A percentile compares a stretch with the other conserved stretches of the same genome.
Evolutionary conservation across 2,888 invertebrate genomes (phyloP).

Genomic region (Caenorhabditis panamensis): DNA sequence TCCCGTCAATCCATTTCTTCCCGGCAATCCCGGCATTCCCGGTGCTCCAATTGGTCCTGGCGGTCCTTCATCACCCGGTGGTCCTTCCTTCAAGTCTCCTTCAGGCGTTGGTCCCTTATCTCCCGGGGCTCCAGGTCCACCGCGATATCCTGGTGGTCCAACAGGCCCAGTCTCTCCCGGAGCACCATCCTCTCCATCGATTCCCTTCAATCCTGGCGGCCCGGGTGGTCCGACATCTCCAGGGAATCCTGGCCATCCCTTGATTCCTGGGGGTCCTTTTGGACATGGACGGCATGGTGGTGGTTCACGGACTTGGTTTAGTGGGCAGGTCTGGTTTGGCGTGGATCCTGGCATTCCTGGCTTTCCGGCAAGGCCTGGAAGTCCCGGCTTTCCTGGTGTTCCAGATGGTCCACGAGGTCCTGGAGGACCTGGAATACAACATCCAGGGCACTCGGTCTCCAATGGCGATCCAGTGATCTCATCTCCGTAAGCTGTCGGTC

Average conservation of each 20-base stretch:
- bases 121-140: conserved; percentile 80
- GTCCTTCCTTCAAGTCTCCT: conserved; percentile 69
- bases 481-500: conserved; percentile 66
- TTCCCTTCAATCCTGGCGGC: conserved; percentile 79
- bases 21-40: conserved; percentile 80
- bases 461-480: conserved; percentile 79
- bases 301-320: conserved; percentile 77
- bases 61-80: conserved; percentile 79
- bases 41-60: conserved; percentile 80
- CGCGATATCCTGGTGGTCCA: conserved; percentile 76
- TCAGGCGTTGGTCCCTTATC: conserved; percentile 81
- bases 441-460: conserved; percentile 80
- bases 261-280: conserved; percentile 78
- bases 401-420: conserved; percentile 80
- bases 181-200: conserved; percentile 80
- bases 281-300: conserved; percentile 81
- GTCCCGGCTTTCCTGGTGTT: conserved; percentile 78
- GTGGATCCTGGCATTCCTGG: conserved; percentile 80
- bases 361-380: conserved; percentile 76
- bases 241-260: conserved; percentile 81
- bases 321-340: conserved; percentile 81
- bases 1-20: conserved; percentile 78
- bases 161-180: conserved; percentile 76
- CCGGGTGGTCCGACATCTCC: conserved; percentile 80
- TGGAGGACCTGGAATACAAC: conserved; percentile 77